Evolutionary conservation across 2,113 vertebrate genomes (phyloP).

Genomic region (Perca fluviatilis): DNA sequence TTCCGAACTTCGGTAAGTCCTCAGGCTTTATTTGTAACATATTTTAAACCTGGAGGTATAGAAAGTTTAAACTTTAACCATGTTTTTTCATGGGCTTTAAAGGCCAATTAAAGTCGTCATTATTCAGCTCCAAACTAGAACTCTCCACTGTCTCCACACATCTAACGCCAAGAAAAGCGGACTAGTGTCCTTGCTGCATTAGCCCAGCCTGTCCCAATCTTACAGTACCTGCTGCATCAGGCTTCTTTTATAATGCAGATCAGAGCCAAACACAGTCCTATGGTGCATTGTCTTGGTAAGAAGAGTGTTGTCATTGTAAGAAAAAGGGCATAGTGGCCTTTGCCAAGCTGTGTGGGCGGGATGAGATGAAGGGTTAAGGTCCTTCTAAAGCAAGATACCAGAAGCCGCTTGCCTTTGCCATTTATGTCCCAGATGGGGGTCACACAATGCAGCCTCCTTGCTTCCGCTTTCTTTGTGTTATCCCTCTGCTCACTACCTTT

Average conservation of each 20-base stretch:
- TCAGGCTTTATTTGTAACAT: background rate
- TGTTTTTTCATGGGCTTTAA: background rate
- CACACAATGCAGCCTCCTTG: constrained; percentile 38
- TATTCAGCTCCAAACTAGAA: background rate
- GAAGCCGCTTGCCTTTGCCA: constrained; percentile 45
- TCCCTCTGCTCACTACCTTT: constrained; percentile 3
- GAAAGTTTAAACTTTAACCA: background rate
- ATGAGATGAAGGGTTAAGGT: constrained; percentile 51
- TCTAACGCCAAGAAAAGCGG: constrained; percentile 6
- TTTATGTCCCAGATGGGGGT: constrained; percentile 54
- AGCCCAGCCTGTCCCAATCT: constrained; percentile 30
- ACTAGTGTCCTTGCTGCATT: constrained; percentile 34
- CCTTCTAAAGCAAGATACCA: constrained; percentile 55
- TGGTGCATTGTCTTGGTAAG: constrained; percentile 57
- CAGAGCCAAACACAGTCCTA: constrained; percentile 45
- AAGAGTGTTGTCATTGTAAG: constrained; percentile 47
- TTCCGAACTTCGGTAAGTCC: background rate
- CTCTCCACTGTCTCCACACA: constrained; percentile 25
- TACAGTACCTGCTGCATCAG: constrained; percentile 37
- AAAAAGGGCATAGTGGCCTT: constrained; percentile 65
- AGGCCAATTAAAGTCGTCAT: background rate
- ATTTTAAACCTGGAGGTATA: too few relatives aligned
- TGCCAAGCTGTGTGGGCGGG: constrained; percentile 44
- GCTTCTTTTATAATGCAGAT: constrained; percentile 69
- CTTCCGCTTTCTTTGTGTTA: constrained; percentile 24